Evolutionary conservation across 2,888 invertebrate genomes (phyloP).

Genomic region (Hermodice carunculata): DNA sequence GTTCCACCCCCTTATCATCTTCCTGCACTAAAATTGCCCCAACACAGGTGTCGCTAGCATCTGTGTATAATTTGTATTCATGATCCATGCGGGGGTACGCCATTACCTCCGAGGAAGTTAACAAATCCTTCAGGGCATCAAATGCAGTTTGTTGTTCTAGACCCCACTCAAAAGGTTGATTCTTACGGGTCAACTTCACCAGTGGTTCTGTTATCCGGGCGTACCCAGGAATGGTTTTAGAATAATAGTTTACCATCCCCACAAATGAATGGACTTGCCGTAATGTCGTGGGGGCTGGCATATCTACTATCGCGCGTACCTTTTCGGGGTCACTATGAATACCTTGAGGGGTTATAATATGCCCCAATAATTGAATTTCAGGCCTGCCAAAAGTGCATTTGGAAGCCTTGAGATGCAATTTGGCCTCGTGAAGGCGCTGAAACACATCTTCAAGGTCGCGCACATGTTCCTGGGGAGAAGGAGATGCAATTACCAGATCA

Average conservation of each 20-base stretch:
- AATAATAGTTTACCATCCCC: background rate
- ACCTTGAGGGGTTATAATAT: background rate
- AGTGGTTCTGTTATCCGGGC: background rate
- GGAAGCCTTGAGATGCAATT: background rate
- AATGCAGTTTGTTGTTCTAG: background rate
- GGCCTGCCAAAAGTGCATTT: background rate
- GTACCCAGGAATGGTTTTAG: background rate
- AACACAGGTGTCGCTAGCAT: too few relatives aligned
- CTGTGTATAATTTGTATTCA: background rate
- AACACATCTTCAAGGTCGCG: too few relatives aligned
- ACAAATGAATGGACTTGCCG: background rate
- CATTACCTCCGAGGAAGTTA: background rate
- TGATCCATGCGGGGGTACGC: background rate
- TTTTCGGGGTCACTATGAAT: background rate
- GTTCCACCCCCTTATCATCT: too few relatives aligned
- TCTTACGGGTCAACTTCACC: background rate
- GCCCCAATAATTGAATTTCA: background rate
- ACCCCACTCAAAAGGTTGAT: background rate
- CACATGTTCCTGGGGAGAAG: too few relatives aligned
- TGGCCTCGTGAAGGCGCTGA: too few relatives aligned
- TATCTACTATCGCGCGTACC: background rate
- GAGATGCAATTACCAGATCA: background rate
- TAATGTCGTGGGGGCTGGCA: background rate
- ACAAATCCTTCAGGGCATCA: background rate
- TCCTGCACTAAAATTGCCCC: too few relatives aligned